A percentile compares a stretch with the other conserved stretches of the same genome.
Conservation (phyloP, 2,888 invertebrate species). For the Deilephila porcellus region DNA sequence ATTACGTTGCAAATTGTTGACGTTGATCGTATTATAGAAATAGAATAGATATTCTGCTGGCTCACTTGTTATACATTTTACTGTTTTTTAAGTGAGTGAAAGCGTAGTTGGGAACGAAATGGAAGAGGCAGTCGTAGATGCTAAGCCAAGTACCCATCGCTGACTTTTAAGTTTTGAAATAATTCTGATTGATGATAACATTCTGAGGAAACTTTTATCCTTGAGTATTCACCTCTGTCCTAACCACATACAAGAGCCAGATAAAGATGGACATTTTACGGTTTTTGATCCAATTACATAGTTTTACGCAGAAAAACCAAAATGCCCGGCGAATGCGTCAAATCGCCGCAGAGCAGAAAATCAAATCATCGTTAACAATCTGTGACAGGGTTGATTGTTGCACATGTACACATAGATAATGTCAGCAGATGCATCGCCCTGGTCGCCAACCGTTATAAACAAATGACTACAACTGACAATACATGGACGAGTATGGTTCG, state of each 20-base stretch:
- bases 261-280: no score
- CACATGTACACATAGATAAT: neutral
- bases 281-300: neutral
- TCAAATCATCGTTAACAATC: slow-evolving; percentile 6
- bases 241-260: neutral
- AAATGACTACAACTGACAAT: neutral
- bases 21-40: neutral
- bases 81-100: no score
- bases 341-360: neutral
- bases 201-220: no score
- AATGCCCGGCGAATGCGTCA: neutral
- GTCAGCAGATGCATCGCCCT: no score
- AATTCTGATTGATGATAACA: no score
- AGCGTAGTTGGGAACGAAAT: no score
- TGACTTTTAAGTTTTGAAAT: no score
- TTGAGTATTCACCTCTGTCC: no score
- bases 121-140: no score
- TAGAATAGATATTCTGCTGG: no score
- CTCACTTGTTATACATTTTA: no score
- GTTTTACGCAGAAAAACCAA: neutral
- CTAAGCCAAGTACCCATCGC: no score
- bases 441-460: neutral
- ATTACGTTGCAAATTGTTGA: neutral
- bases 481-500: neutral
- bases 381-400: neutral